Evolutionary conservation across 1,140 invertebrate genomes (phyloP), one percentile per base, ranked within the genome.

Genomic region (Hylyphantes graminicola): DNA sequence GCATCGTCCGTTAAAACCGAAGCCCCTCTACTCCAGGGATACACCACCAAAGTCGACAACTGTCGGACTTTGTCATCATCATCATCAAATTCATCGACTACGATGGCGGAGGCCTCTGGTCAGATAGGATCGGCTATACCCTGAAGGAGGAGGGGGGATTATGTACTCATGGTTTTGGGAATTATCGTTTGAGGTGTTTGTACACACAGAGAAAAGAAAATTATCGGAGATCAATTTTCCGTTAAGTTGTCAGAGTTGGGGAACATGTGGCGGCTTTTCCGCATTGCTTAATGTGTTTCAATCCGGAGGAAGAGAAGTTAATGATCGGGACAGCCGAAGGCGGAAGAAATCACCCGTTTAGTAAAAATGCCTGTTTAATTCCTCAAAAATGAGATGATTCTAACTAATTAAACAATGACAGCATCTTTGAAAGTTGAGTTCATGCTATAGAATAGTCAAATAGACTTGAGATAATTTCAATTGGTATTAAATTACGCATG

Each of bases 11-110:
- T 82, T 82, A 82, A 82, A 73, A 57, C 68, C 48, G 35, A 35
- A 70, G 68, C 51, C 54, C 68, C 68, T 15, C n/a, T 70, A 51
- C 35, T 48, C 68, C 68, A 70, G 54, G 68, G 51, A 48, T 21
- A 59, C n/a, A 51, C 68, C 50, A 70, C 68, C 35, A 35, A 35
- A 67, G 19, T 67, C 21, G 64, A 21, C 64, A 67, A 67, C 64
- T 67, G 68, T 17, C 35, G 35, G 51, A 70, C 68, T 53, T 35
- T 35, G 35, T 35, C 35, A 35, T 35, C 35, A 35, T 74, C 17
- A 53, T 79, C 77, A 51, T 57, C 65, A 70, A 54, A 64, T 79
- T 61, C 77, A 79, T 70, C 63, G 63, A 78, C 63, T 51, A 65
- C 76, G 67, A 78, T 67, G 63, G 63, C 19, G n/a, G 17, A 63